Evolutionary conservation across 2,888 invertebrate species (phyloP), one percentile per base, ranked within the genome.

Genomic region (Acleris emargana): DNA sequence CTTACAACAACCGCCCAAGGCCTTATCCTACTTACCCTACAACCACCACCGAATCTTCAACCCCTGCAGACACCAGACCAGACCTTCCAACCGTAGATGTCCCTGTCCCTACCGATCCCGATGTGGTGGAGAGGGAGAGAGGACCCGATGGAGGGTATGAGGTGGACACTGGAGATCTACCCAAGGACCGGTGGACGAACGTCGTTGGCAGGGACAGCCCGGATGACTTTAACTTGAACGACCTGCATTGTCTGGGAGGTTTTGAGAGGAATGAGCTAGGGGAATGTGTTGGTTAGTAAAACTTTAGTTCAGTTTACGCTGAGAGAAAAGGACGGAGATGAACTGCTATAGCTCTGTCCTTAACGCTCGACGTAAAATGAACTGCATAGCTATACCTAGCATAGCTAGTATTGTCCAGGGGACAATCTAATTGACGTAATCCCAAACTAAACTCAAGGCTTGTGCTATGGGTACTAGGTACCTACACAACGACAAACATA

Each of bases 271-370:
- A 94, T 74, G 80, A 79, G 45, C 75, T 82, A 58, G 94, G 94
- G 2, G 92, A 93, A 38, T 95, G 95, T 78, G 87, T 93, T 47
- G 95, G 94, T 94, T 80, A 87, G 87, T 73, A 16, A 13, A 22
- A 22, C 4, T 22, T n/a, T n/a, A n/a, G n/a, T n/a, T n/a, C n/a
- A n/a, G n/a, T n/a, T n/a, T n/a, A n/a, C n/a, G n/a, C n/a, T n/a
- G n/a, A n/a, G n/a, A n/a, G n/a, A n/a, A n/a, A n/a, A n/a, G n/a
- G n/a, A n/a, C n/a, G n/a, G n/a, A n/a, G n/a, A n/a, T n/a, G n/a
- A n/a, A n/a, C n/a, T n/a, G n/a, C n/a, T n/a, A n/a, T n/a, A n/a
- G n/a, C n/a, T n/a, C n/a, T n/a, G n/a, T n/a, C n/a, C n/a, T n/a
- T n/a, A n/a, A n/a, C n/a, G n/a, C n/a, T n/a, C n/a, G n/a, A n/a